A percentile compares a stretch with the other conserved stretches of the same genome.
Evolutionary conservation across 2,113 vertebrate species (phyloP).

Genomic region (Eubucco bourcierii): DNA sequence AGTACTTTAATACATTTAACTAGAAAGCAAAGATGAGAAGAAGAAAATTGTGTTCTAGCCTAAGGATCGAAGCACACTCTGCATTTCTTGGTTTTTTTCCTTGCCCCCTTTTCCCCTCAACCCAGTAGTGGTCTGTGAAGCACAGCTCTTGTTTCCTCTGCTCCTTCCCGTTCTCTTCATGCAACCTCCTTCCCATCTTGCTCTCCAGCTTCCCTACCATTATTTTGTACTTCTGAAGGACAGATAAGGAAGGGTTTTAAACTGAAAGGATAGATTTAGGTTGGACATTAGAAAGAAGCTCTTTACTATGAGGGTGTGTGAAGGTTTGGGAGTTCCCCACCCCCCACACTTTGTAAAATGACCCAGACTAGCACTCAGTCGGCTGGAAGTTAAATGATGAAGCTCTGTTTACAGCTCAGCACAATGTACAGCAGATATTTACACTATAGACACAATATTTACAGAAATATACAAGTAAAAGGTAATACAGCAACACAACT

Average conservation of each 20-base stretch:
- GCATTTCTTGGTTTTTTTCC: neutral
- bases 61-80: neutral
- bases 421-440: too few relatives aligned
- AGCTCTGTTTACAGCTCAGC: too few relatives aligned
- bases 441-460: too few relatives aligned
- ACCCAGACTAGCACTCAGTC: too few relatives aligned
- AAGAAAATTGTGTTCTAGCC: neutral
- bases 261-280: too few relatives aligned
- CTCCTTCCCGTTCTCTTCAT: neutral
- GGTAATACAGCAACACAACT: too few relatives aligned
- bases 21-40: neutral
- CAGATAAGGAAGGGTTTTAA: neutral
- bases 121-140: neutral
- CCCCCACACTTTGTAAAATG: too few relatives aligned
- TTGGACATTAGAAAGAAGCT: too few relatives aligned
- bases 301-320: too few relatives aligned
- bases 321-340: too few relatives aligned
- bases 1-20: neutral
- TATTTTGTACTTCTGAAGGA: neutral
- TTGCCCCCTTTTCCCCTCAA: neutral
- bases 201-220: neutral
- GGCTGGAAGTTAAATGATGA: too few relatives aligned
- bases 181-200: neutral
- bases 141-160: neutral
- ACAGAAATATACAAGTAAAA: too few relatives aligned